Evolutionary conservation across 2,797 vertebrate species (phyloP), one percentile per base, ranked within the genome.

Genomic region (Enteromius thamalakanensis): DNA sequence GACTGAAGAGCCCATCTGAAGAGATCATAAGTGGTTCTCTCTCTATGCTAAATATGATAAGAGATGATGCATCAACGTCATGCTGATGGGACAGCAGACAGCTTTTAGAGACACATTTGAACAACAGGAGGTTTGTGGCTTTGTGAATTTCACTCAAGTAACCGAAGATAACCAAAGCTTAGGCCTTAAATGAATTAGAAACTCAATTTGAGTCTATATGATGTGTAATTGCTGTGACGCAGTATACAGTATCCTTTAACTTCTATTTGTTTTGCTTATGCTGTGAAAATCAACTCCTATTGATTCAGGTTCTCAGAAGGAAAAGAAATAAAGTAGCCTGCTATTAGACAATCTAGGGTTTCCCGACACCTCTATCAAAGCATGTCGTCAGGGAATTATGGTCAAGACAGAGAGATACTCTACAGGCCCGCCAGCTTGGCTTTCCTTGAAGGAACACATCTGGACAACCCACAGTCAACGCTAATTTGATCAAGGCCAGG

Each of bases 201-300:
- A 81, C 87, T 88, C 86, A 89, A 90, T 86, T 90, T 89, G 82
- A 89, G 47, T 78, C 86, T 77, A 37, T 82, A 89, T 92, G 88
- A 90, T 90, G 87, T 87, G 74, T 87, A 90, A 89, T 92, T 91
- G 91, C 68, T 81, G 82, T 81, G 76, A 79, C 80, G 78, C 60
- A 42, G 69, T 70, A 81, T 84, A 75, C 80, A 55, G 86, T 84
- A 76, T 86, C 81, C 76, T 60, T 85, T 79, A 81, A 75, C 76
- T 86, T 89, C 83, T 83, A 89, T 86, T 80, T 90, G 87, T 95
- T 95, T 93, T 95, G 95, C 95, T 95, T 95, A 95, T 93, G 89
- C 92, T 84, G 94, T 94, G 95, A 94, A 96, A 96, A 94, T 93
- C 89, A 95, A 96, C 89, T 94, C 95, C 92, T 90, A 91, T 92